These are phyloP conservation scores for Hiodon tergisus DNA, from an alignment of 2,113 vertebrate genomes.

Conservation along the genomic window DNA sequence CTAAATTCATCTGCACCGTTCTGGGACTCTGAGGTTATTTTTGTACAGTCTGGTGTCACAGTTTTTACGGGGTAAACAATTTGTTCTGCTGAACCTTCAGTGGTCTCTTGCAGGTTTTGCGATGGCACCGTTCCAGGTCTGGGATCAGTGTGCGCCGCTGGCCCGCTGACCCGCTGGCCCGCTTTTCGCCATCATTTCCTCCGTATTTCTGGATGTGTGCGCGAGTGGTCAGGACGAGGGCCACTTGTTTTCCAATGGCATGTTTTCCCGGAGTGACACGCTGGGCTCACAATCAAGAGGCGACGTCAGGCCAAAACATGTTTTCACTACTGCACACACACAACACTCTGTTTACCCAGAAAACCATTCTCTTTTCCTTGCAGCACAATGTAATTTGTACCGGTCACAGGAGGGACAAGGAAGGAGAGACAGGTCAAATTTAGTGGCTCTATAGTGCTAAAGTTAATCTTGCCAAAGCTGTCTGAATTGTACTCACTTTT, in stretches of 20 bases:
- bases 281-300: slow-evolving; percentile 6
- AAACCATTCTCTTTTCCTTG: slow-evolving; percentile 28
- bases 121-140: not conserved
- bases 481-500: not conserved
- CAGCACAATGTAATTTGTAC: not conserved
- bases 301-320: slow-evolving; percentile 31
- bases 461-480: not conserved
- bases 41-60: not conserved
- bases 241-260: slow-evolving; percentile 10
- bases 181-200: not conserved
- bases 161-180: not conserved
- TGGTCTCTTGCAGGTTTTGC: not conserved
- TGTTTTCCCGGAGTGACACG: slow-evolving; percentile 21
- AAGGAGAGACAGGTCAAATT: slow-evolving; percentile 40
- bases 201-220: not conserved
- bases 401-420: not conserved
- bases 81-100: not conserved
- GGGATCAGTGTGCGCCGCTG: not conserved
- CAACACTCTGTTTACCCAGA: slow-evolving; percentile 16
- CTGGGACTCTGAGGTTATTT: not conserved
- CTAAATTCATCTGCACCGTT: too few relatives aligned
- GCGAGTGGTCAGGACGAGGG: not conserved
- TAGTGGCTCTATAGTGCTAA: not conserved
- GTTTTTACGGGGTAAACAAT: not conserved
- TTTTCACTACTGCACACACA: slow-evolving; percentile 32